Evolutionary conservation across 2,888 invertebrate genomes (phyloP).

Genomic region (Phanerotoma sp.): DNA sequence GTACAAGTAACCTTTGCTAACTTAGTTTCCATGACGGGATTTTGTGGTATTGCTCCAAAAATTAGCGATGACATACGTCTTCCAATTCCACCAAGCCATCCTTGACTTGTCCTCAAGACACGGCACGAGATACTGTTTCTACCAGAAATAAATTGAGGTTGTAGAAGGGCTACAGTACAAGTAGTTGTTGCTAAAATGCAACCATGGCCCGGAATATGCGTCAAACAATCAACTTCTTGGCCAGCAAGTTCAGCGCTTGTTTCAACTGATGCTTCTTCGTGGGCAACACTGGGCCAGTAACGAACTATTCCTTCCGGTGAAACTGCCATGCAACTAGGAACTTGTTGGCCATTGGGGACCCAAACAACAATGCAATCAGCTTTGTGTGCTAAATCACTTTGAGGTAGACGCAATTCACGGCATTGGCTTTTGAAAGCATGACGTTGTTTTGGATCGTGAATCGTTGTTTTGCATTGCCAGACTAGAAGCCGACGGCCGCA

Average conservation of each 20-base stretch:
- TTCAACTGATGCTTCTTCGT: conserved; percentile 84
- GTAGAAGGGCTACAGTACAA: conserved; percentile 77
- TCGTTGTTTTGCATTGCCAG: conserved; percentile 73
- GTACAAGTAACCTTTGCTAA: conserved; percentile 67
- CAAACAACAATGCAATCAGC: conserved; percentile 81
- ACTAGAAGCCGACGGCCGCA: conserved; percentile 81
- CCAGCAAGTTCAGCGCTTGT: conserved; percentile 83
- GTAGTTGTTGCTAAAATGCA: conserved; percentile 90
- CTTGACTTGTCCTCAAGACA: conserved; percentile 72
- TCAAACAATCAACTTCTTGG: conserved; percentile 79
- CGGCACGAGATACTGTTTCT: conserved; percentile 70
- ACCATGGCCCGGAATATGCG: conserved; percentile 69
- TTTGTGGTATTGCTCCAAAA: conserved; percentile 71
- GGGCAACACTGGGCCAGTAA: conserved; percentile 90
- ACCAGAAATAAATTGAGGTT: conserved; percentile 65
- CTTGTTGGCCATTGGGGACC: conserved; percentile 62
- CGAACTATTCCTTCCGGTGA: conserved; percentile 91
- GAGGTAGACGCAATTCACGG: conserved; percentile 83
- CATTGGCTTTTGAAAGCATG: conserved; percentile 67
- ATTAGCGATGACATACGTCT: conserved; percentile 78
- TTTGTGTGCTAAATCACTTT: conserved; percentile 89
- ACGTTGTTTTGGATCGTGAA: conserved; percentile 49
- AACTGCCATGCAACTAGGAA: conserved; percentile 86
- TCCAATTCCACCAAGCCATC: conserved; percentile 86
- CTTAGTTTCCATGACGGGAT: conserved; percentile 66